Percentiles rank a stretch among this genome's conserved stretches.
phyloP scores from a whole-genome alignment of 2,113 vertebrate genomes.

The Hyaena hyaena region DNA sequence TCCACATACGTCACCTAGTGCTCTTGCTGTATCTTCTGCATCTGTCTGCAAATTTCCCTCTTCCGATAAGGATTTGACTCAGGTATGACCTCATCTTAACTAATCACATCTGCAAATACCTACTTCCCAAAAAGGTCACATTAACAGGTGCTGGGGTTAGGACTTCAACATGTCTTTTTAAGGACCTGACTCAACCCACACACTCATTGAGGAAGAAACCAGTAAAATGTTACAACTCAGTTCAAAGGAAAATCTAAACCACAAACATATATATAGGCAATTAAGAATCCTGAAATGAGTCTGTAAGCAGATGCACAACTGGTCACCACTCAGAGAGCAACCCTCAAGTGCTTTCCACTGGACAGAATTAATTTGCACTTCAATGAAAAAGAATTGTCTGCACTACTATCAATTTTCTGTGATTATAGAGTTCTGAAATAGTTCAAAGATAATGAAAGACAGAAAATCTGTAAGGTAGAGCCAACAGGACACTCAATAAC shows the following conservation, averaged over 20 bases:
- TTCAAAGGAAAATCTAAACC: background rate
- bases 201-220: background rate
- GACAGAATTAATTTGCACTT: background rate
- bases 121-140: background rate
- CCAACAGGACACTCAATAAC: background rate
- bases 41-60: background rate
- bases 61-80: background rate
- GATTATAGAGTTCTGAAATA: background rate
- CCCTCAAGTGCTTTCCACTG: background rate
- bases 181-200: too few species aligned
- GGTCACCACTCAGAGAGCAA: background rate
- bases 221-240: too few species aligned
- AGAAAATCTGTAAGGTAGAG: background rate
- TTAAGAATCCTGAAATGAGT: background rate
- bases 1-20: accelerated
- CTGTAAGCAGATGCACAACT: too few species aligned
- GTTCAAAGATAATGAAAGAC: background rate
- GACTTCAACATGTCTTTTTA: background rate
- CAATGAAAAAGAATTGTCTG: background rate
- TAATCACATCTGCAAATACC: background rate
- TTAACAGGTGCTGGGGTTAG: background rate
- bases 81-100: background rate
- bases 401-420: background rate
- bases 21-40: background rate
- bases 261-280: accelerated